Percentiles rank a stretch among this genome's conserved stretches.
These are phyloP conservation scores for Monoplex corrugatus DNA, from an alignment of 2,888 invertebrate species.

Conservation along the genomic window DNA sequence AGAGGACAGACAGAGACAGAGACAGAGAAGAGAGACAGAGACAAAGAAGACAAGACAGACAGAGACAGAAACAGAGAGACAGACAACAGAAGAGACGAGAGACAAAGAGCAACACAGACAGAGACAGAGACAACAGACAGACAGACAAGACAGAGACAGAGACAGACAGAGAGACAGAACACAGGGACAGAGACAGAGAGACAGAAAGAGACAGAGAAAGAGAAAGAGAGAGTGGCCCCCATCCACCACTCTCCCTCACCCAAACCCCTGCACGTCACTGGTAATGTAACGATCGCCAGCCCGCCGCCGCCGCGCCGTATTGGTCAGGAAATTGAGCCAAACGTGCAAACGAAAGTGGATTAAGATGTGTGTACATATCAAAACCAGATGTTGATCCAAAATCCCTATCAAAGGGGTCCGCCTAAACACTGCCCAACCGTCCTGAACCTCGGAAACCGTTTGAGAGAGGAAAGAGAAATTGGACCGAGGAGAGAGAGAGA, in stretches of 20 bases:
- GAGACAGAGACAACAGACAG: too few species aligned
- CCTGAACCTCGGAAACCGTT: not conserved
- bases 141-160: too few species aligned
- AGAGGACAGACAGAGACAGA: not conserved
- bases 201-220: conserved; percentile 30
- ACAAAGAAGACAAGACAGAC: too few species aligned
- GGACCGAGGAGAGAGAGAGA: conserved; percentile 19
- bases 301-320: not conserved
- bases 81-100: not conserved
- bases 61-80: too few species aligned
- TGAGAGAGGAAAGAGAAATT: conserved; percentile 39
- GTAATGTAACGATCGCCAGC: too few species aligned
- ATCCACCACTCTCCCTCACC: too few species aligned
- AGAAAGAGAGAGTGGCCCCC: not conserved
- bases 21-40: too few species aligned
- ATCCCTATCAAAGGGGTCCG: conserved; percentile 36
- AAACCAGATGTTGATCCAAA: conserved; percentile 48
- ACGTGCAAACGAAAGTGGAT: conserved; percentile 44
- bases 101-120: not conserved
- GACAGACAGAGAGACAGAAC: too few species aligned
- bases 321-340: conserved; percentile 37
- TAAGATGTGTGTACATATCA: conserved; percentile 40
- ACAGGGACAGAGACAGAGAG: conserved; percentile 27
- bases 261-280: too few species aligned
- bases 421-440: not conserved